Evolutionary conservation across 1,140 invertebrate genomes (phyloP).

Genomic region (Notospermus geniculatus): DNA sequence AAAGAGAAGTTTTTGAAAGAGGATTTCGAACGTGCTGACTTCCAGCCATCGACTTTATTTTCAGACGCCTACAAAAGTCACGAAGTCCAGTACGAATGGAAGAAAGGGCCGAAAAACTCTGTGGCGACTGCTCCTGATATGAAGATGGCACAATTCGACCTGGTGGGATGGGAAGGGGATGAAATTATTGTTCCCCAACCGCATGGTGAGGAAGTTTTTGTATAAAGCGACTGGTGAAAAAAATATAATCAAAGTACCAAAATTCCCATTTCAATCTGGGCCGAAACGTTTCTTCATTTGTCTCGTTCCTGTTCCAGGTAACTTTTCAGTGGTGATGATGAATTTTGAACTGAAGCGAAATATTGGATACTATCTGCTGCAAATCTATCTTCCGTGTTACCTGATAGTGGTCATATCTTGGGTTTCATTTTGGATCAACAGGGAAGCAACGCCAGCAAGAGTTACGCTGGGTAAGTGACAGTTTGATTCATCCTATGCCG

Average conservation of each 20-base stretch:
- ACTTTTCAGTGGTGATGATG: constrained; percentile 70
- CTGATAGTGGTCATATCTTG: constrained; percentile 91
- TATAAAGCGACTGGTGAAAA: no score
- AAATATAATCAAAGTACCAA: no score
- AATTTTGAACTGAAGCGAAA: constrained; percentile 86
- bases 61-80: constrained; percentile 87
- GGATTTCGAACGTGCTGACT: background rate
- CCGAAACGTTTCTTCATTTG: no score
- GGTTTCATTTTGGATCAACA: constrained; percentile 90
- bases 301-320: no score
- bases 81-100: constrained; percentile 89
- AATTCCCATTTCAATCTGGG: no score
- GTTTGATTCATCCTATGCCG: no score
- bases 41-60: constrained; percentile 29
- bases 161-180: constrained; percentile 20
- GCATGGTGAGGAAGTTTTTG: no score
- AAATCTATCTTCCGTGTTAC: constrained; percentile 91
- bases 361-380: constrained; percentile 89
- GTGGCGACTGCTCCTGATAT: constrained; percentile 44
- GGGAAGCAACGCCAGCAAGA: constrained; percentile 63
- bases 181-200: constrained; percentile 48
- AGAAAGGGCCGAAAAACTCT: constrained; percentile 37
- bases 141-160: constrained; percentile 50
- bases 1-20: no score
- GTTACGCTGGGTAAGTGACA: constrained; percentile 60